Conservation (phyloP, 2,888 invertebrate species). For the Neelides folsomi region DNA sequence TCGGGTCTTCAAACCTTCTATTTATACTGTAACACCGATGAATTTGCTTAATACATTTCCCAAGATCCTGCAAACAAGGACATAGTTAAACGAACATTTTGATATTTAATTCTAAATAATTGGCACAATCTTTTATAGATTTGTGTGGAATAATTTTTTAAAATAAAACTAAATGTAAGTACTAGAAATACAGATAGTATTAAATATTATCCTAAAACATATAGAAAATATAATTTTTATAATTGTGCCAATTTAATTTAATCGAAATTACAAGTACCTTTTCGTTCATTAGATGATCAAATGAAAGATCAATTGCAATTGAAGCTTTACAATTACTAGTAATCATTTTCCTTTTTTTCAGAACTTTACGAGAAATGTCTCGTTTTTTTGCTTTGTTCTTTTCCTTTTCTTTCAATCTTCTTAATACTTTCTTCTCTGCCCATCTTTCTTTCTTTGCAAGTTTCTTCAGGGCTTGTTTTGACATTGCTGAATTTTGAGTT, state of each 20-base stretch:
- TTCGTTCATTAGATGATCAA: constrained; percentile 78
- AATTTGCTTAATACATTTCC: constrained; percentile 79
- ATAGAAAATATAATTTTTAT: too few species aligned
- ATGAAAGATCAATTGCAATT: constrained; percentile 78
- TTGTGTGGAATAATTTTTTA: neutral
- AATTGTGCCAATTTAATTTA: too few species aligned
- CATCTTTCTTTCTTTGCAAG: constrained; percentile 58
- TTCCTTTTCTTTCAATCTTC: constrained; percentile 59
- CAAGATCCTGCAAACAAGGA: constrained; percentile 50
- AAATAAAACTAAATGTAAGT: too few species aligned
- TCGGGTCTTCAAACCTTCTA: constrained; percentile 60
- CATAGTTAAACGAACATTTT: too few species aligned
- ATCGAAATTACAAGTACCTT: too few species aligned
- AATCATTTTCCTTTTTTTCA: constrained; percentile 59
- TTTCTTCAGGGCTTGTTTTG: constrained; percentile 12
- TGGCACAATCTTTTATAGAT: neutral
- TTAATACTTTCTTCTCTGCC: constrained; percentile 50
- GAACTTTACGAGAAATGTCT: constrained; percentile 50
- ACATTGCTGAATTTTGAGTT: neutral
- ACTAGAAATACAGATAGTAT: too few species aligned
- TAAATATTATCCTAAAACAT: too few species aligned
- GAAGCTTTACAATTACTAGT: constrained; percentile 54
- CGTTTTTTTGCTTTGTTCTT: constrained; percentile 52
- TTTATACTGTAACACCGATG: constrained; percentile 82
- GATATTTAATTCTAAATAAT: constrained; percentile 9